Evolutionary conservation across 1,140 invertebrate species (phyloP), one percentile per base, ranked within the genome.

Genomic region (Drosophila nikananu): DNA sequence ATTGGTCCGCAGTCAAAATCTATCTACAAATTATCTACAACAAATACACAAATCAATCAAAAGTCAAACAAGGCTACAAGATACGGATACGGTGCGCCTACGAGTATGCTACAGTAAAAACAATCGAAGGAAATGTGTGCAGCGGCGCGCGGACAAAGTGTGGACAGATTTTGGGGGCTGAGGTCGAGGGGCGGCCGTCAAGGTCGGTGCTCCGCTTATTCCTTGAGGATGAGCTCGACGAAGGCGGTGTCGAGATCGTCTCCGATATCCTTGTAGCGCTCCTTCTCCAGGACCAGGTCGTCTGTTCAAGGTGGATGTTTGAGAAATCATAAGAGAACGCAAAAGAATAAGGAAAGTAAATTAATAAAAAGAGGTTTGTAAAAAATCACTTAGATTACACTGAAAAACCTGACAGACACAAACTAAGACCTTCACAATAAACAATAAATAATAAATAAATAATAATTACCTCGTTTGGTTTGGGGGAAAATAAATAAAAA

Each of bases 211-310:
- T 63, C 74, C 77, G 74, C 74, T 91, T 92, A 92, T 92, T 92
- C 91, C 91, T 92, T 92, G 91, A 92, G 91, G 94, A 99, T 99
- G 94, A 99, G 96, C 94, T 99, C 98, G 93, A 98, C 96, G 95
- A 99, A 99, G 84, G 99, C 99, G 92, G 96, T 96, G 95, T 99
- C 99, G 95, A 99, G 95, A 94, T 99, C 99, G 95, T 99, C 99
- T 94, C 98, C 98, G 94, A 99, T 99, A 94, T 97, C 96, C 95
- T 99, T 99, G 97, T 99, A 99, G 94, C 98, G 98, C 95, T 99
- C 98, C 96, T 99, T 99, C 94, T 99, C 98, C 92, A 96, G 96
- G 92, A 99, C 97, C 94, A 99, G 96, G 94, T 99, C 99, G 96
- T 99, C 99, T 99, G 96, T 84, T 96, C 23, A 39, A 30, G 49